Evolutionary conservation across 2,888 invertebrate genomes (phyloP).

Genomic region (Rhingia campestris): DNA sequence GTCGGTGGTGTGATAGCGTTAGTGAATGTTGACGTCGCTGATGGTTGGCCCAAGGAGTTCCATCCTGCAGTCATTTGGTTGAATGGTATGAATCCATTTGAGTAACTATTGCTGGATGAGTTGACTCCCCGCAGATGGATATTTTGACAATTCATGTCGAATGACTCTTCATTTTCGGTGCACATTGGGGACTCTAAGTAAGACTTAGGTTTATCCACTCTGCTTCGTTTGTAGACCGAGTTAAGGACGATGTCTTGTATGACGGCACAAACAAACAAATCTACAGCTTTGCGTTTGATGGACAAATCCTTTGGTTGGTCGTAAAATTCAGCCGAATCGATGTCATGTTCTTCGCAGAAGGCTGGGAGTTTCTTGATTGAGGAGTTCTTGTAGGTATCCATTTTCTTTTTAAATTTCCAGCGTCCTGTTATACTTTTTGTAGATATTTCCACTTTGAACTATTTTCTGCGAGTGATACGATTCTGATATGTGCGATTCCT

Average conservation of each 20-base stretch:
- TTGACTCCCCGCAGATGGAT: no score
- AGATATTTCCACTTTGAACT: conserved; percentile 79
- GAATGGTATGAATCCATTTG: conserved; percentile 78
- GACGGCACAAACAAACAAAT: conserved; percentile 13
- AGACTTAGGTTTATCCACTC: conserved; percentile 75
- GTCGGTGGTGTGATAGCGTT: conserved; percentile 80
- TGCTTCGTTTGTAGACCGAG: conserved; percentile 74
- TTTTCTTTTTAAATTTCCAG: conserved; percentile 78
- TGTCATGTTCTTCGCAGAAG: conserved; percentile 81
- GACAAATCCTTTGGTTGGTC: conserved; percentile 81
- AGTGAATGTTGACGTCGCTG: conserved; percentile 76
- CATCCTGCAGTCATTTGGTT: conserved; percentile 79
- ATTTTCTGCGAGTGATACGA: conserved; percentile 81
- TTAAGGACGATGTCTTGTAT: no score
- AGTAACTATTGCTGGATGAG: no score
- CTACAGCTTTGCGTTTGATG: conserved; percentile 78
- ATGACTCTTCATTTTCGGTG: conserved; percentile 36
- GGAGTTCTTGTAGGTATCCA: conserved; percentile 90
- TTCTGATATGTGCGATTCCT: conserved; percentile 76
- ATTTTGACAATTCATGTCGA: conserved; percentile 66
- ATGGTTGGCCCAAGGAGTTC: conserved; percentile 76
- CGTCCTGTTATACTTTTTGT: conserved; percentile 30
- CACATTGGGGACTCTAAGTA: no score
- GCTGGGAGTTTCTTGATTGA: no score
- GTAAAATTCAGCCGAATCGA: background rate